phyloP scores from a whole-genome alignment of 2,113 vertebrate genomes.

The Callocephalon fimbriatum region DNA sequence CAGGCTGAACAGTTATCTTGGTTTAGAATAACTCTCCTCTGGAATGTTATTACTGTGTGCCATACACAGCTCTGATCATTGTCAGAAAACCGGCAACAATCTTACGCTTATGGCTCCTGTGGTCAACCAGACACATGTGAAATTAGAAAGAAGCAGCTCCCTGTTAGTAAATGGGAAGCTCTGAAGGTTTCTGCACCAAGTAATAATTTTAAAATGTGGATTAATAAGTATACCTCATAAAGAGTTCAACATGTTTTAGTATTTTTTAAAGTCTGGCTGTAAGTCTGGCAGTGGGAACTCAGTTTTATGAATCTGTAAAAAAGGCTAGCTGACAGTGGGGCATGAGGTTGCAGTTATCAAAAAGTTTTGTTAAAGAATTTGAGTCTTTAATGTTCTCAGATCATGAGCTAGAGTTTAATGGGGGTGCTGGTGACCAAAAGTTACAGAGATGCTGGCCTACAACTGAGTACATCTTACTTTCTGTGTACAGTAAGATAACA shows the following conservation, averaged over 20 bases:
- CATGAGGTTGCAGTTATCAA: not conserved
- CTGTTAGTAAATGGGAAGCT: not conserved
- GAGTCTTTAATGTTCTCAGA: not conserved
- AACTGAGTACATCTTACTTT: not conserved
- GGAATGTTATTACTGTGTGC: not conserved
- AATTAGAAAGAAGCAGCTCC: not conserved
- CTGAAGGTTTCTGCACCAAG: not conserved
- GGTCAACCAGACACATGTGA: not conserved
- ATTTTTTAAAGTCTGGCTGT: accelerated
- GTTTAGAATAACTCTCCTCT: slow-evolving; percentile 5
- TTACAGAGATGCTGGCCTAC: not conserved
- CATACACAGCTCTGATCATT: not conserved
- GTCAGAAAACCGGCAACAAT: not conserved
- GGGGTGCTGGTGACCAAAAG: not conserved
- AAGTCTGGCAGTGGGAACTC: not conserved
- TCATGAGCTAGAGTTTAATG: not conserved
- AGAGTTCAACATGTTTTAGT: not conserved
- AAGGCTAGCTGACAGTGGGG: not conserved
- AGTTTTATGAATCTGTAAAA: not conserved
- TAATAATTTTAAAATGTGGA: not conserved
- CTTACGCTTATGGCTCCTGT: not conserved
- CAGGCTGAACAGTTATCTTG: slow-evolving; percentile 34
- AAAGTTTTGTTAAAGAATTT: not conserved
- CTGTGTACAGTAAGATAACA: accelerated
- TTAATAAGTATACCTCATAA: not conserved